Percentiles rank a stretch among this genome's conserved stretches.
Evolutionary conservation across 2,888 invertebrate species (phyloP).

Genomic region (Mycalesis mineus): DNA sequence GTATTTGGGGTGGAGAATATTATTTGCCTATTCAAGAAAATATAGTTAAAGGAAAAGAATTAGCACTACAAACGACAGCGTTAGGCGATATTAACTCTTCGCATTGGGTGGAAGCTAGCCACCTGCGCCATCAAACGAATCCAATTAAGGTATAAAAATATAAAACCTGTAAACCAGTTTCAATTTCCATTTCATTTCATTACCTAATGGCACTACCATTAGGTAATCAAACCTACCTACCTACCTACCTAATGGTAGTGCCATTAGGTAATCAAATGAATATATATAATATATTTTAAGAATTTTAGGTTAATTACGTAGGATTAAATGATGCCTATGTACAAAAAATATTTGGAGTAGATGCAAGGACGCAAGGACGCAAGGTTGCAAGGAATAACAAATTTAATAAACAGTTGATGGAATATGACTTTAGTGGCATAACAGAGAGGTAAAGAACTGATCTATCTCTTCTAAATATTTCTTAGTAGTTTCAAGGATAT

Average conservation of each 20-base stretch:
- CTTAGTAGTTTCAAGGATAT: no score
- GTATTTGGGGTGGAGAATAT: constrained; percentile 43
- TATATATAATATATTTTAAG: not conserved
- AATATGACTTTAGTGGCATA: constrained; percentile 53
- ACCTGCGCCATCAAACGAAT: constrained; percentile 33
- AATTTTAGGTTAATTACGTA: constrained; percentile 46
- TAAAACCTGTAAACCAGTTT: no score
- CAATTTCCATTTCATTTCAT: no score
- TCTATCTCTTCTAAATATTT: no score
- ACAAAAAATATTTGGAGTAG: constrained; percentile 36
- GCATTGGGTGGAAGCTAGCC: constrained; percentile 42
- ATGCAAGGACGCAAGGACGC: no score
- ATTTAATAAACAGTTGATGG: constrained; percentile 30
- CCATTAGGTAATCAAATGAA: not conserved
- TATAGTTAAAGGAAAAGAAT: constrained; percentile 10
- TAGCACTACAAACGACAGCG: constrained; percentile 33
- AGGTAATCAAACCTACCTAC: no score
- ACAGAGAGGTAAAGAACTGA: constrained; percentile 40
- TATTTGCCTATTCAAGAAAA: constrained; percentile 33
- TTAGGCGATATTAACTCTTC: constrained; percentile 44
- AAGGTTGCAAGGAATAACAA: no score
- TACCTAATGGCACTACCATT: no score
- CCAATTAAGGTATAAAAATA: constrained; percentile 40
- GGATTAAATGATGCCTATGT: constrained; percentile 41
- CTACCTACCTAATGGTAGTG: no score